These are phyloP conservation scores for Anguilla anguilla DNA, from an alignment of 2,797 vertebrate species.

Conservation along the genomic window DNA sequence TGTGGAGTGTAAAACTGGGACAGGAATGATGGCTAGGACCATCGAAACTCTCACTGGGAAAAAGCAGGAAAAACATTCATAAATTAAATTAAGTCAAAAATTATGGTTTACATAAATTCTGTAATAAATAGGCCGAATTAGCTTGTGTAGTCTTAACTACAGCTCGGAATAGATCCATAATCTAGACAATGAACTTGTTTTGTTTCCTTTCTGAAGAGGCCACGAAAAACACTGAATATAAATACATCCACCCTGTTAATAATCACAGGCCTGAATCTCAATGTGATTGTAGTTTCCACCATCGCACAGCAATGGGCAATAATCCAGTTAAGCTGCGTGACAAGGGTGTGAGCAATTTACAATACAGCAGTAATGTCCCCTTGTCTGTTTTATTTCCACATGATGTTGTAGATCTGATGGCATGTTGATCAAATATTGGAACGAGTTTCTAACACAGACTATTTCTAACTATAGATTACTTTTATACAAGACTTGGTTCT, in stretches of 20 bases:
- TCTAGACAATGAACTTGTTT: neutral
- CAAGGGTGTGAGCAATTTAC: neutral
- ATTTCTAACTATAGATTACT: too few relatives aligned
- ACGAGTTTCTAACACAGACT: too few relatives aligned
- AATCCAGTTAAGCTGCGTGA: neutral
- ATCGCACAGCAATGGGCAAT: neutral
- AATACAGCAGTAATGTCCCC: neutral
- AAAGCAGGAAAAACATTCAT: conserved; percentile 5
- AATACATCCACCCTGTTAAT: neutral
- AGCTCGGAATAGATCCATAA: too few relatives aligned
- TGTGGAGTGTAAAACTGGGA: conserved; percentile 89
- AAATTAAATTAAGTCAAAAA: neutral
- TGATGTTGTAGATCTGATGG: too few relatives aligned
- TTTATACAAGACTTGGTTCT: too few relatives aligned
- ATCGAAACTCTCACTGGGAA: conserved; percentile 81
- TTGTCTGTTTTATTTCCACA: neutral
- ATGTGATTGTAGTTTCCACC: neutral
- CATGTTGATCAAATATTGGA: too few relatives aligned
- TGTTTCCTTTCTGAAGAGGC: neutral
- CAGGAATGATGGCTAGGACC: conserved; percentile 81
- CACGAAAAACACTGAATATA: neutral
- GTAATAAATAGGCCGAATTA: neutral
- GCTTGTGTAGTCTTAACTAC: neutral
- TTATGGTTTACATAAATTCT: neutral
- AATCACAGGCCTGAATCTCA: neutral